Evolutionary conservation across 2,888 invertebrate species (phyloP).

Genomic region (Nomada fucata): DNA sequence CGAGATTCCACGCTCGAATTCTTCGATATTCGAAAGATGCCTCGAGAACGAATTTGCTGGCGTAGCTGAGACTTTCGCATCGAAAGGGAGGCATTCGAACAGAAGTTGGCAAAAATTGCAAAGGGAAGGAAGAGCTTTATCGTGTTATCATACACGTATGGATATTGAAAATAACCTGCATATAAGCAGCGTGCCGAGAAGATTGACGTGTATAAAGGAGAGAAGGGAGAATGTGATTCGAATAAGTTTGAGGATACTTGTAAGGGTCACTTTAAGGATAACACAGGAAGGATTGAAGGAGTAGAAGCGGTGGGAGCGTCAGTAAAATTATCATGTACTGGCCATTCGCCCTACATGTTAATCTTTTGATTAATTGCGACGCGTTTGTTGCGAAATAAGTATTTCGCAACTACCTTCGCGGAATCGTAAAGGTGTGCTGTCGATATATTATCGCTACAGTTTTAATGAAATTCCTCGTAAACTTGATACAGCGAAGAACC

Average conservation of each 20-base stretch:
- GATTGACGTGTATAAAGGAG: conserved; percentile 1
- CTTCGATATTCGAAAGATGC: neutral
- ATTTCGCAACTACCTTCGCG: neutral
- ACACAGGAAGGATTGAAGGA: conserved; percentile 21
- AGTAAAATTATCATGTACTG: conserved; percentile 32
- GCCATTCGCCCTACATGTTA: neutral
- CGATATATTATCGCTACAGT: neutral
- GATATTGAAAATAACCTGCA: neutral
- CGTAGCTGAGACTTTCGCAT: neutral
- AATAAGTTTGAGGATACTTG: neutral
- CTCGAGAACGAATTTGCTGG: neutral
- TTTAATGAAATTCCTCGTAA: neutral
- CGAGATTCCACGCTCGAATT: conserved; percentile 2
- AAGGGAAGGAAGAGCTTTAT: neutral
- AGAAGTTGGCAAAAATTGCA: neutral
- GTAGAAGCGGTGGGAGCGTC: conserved; percentile 23
- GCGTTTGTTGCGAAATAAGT: neutral
- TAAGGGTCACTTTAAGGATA: conserved; percentile 5
- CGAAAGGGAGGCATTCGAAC: neutral
- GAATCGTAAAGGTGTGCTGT: neutral
- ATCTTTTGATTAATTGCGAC: conserved; percentile 30
- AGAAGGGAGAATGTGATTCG: neutral
- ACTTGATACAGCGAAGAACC: no score
- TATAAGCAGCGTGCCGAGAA: neutral
- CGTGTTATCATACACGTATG: neutral